phyloP scores from a whole-genome alignment of 1,140 invertebrate genomes.

The Hypsibius dujardini region DNA sequence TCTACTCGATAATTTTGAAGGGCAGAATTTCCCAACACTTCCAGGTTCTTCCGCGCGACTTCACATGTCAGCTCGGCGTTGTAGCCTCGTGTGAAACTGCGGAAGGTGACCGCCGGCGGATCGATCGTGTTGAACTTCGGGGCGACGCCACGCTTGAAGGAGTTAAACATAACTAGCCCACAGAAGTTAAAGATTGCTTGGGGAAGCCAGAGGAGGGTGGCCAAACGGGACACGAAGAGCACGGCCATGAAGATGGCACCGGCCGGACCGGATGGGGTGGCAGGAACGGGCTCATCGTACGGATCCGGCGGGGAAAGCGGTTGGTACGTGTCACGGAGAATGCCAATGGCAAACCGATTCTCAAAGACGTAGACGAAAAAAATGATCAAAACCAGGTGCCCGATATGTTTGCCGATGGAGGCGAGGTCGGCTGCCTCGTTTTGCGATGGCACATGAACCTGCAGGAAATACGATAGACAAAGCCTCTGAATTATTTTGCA shows the following conservation, averaged over 20 bases:
- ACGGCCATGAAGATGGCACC: neutral
- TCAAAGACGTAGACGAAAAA: conserved; percentile 5
- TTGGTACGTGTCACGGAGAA: neutral
- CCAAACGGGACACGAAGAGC: neutral
- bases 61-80: neutral
- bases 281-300: neutral
- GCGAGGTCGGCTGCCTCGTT: neutral
- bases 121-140: neutral
- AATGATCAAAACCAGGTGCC: neutral
- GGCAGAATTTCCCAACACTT: neutral
- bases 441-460: neutral
- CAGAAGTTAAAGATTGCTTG: neutral
- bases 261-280: neutral
- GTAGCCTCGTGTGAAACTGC: neutral
- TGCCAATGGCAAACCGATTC: conserved; percentile 4
- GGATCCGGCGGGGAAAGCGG: neutral
- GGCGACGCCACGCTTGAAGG: neutral
- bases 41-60: neutral
- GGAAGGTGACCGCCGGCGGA: neutral
- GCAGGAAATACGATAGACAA: too few relatives aligned
- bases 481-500: too few relatives aligned
- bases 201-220: neutral
- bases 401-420: neutral
- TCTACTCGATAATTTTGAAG: neutral
- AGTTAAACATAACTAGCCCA: neutral